Conservation (phyloP, 2,888 invertebrate species). For the Troglohyphantes excavatus region DNA sequence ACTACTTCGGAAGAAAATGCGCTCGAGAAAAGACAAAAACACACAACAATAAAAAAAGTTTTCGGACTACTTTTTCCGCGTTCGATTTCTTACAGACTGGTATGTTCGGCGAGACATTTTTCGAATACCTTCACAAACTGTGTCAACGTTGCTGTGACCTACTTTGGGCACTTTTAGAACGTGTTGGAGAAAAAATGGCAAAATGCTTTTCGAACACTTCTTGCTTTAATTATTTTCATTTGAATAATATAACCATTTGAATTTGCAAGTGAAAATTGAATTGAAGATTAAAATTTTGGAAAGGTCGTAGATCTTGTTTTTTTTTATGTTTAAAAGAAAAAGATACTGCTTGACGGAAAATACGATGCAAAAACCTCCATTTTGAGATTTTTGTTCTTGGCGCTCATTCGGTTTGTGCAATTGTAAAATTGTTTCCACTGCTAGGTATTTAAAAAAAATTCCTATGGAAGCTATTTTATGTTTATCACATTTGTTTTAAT, state of each 20-base stretch:
- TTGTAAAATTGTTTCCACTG: no score
- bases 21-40: not conserved
- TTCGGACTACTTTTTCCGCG: constrained; percentile 16
- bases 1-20: constrained; percentile 32
- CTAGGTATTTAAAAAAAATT: no score
- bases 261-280: not conserved
- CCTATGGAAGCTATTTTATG: no score
- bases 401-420: no score
- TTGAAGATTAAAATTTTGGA: not conserved
- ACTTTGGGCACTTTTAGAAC: constrained; percentile 1
- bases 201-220: not conserved
- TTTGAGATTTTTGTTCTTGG: no score
- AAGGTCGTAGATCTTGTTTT: not conserved
- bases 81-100: constrained; percentile 45
- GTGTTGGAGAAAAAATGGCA: not conserved
- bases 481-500: no score
- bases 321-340: no score
- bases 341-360: no score
- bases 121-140: constrained; percentile 54
- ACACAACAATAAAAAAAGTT: not conserved
- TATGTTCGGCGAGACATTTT: constrained; percentile 48
- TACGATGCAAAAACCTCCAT: no score
- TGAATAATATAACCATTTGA: not conserved
- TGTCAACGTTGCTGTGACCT: constrained; percentile 37
- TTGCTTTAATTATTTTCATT: not conserved